Conservation (phyloP, 2,797 vertebrate species). For the Lophius americanus region DNA sequence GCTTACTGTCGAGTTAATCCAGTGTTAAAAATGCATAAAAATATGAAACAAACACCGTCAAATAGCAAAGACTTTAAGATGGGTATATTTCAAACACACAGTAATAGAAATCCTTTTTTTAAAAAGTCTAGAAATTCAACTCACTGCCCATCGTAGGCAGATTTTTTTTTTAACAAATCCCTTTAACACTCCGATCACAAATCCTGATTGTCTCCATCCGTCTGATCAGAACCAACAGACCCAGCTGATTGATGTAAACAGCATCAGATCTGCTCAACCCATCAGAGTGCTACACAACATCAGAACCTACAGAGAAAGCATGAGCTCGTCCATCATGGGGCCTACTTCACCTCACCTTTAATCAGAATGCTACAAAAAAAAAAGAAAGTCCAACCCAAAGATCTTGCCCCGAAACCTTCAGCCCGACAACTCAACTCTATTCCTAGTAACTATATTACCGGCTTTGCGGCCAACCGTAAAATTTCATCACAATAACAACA, state of each 20-base stretch:
- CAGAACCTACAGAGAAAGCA: slow-evolving; percentile 53
- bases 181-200: slow-evolving; percentile 44
- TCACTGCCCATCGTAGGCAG: slow-evolving; percentile 62
- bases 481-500: slow-evolving; percentile 77
- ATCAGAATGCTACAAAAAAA: slow-evolving; percentile 74
- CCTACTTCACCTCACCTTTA: slow-evolving; percentile 47
- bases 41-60: slow-evolving; percentile 60
- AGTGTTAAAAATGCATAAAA: slow-evolving; percentile 73
- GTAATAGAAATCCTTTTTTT: slow-evolving; percentile 68
- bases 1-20: slow-evolving; percentile 70
- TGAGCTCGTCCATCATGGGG: slow-evolving; percentile 55
- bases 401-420: slow-evolving; percentile 55
- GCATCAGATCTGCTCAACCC: slow-evolving; percentile 24
- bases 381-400: slow-evolving; percentile 43
- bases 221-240: slow-evolving; percentile 25
- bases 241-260: neutral
- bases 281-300: slow-evolving; percentile 52
- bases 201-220: slow-evolving; percentile 68
- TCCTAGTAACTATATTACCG: slow-evolving; percentile 69
- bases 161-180: slow-evolving; percentile 32
- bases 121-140: slow-evolving; percentile 74
- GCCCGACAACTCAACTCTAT: slow-evolving; percentile 59
- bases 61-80: slow-evolving; percentile 67
- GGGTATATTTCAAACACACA: slow-evolving; percentile 75
- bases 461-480: slow-evolving; percentile 72